Evolutionary conservation across 2,888 invertebrate genomes (phyloP), one percentile per base, ranked within the genome.

Genomic region (Brenthis ino): DNA sequence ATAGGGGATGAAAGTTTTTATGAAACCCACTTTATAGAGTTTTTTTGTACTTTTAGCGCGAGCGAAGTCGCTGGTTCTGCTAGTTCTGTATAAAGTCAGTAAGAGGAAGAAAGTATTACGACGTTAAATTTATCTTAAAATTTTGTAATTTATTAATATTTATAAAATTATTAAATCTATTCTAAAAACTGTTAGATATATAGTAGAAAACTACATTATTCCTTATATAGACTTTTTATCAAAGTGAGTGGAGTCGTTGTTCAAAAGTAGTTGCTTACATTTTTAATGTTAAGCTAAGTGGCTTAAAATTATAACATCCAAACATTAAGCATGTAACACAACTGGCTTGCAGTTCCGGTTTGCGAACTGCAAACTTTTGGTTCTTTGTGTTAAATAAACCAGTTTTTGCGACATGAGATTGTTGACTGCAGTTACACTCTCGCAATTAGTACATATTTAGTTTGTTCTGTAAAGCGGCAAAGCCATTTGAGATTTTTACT

Each of bases 321-420:
- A 61, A 63, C 6, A 37, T 13, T 53, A 53, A 53, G 16, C n/a
- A 16, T 6, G 51, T 51, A 51, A 63, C 53, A 63, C 53, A 63
- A 63, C 43, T 53, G 14, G 53, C 53, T 63, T 63, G 53, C 37
- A 63, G 63, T 53, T 63, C 53, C 63, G 63, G 63, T 63, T 63
- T 53, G 53, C 14, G 14, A 53, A 37, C 53, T 43, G n/a, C 16
- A 1, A 63, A 63, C 53, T 63, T 53, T 63, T 20, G 20, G 63
- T 53, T 63, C 63, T 63, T 63, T 63, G 63, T 63, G 63, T 54
- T 63, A 63, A 43, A 63, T 54, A 53, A 54, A 63, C 53, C 33
- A 63, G 54, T 43, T 63, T 63, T 54, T 54, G 53, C 54, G 4
- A 54, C 53, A 43, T 37, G 20, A 63, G 63, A 53, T 53, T n/a